These are phyloP conservation scores for Gorsachius goisagi DNA, from an alignment of 2,113 vertebrate species.

Conservation along the genomic window DNA sequence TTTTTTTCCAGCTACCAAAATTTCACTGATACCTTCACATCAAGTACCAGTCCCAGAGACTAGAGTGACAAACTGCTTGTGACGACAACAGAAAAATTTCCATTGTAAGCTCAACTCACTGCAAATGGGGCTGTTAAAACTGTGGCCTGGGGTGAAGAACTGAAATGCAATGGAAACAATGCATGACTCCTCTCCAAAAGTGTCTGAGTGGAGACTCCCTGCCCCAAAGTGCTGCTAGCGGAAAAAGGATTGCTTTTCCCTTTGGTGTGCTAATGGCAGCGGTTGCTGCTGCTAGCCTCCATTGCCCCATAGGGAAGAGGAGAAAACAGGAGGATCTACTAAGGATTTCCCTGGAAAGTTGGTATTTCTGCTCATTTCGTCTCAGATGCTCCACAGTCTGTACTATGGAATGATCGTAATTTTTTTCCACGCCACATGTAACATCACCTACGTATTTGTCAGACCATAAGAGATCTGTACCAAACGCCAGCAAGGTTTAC, in stretches of 20 bases:
- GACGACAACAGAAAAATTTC: not conserved
- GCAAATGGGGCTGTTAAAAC: not conserved
- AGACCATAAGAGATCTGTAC: not conserved
- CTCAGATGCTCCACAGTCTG: not conserved
- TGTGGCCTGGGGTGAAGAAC: not conserved
- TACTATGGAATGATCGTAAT: rapidly evolving
- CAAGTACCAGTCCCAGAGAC: not conserved
- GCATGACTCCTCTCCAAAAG: not conserved
- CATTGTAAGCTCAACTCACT: not conserved
- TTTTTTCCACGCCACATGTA: not conserved
- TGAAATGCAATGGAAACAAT: not conserved
- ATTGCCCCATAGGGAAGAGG: not conserved
- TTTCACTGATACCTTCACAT: not conserved
- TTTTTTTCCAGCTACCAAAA: not conserved
- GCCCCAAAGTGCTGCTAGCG: not conserved
- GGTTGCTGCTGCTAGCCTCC: rapidly evolving
- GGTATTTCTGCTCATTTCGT: not conserved
- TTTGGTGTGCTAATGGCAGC: not conserved
- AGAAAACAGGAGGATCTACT: not conserved
- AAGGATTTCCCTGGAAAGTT: not conserved
- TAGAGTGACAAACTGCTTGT: not conserved
- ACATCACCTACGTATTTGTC: not conserved
- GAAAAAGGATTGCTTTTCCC: not conserved
- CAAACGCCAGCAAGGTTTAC: not conserved
- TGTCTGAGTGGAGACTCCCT: not conserved